Evolutionary conservation across 2,888 invertebrate genomes (phyloP).

Genomic region (Lomographa bimaculata): DNA sequence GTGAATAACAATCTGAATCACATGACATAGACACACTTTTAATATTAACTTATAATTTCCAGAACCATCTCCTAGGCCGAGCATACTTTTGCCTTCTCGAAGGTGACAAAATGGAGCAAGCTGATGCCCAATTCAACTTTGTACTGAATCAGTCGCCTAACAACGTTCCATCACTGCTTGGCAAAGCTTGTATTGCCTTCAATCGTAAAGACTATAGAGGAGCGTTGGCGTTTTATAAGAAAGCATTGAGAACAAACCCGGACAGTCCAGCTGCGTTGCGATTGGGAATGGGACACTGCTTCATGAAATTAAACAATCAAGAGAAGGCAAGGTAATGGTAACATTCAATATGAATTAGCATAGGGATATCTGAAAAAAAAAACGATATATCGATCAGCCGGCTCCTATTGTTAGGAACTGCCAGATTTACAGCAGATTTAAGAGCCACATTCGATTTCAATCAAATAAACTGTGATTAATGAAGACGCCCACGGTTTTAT

Average conservation of each 20-base stretch:
- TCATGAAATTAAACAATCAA: conserved; percentile 96
- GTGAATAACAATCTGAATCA: too few relatives aligned
- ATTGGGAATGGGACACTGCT: conserved; percentile 99
- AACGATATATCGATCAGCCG: too few relatives aligned
- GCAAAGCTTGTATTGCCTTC: conserved; percentile 99
- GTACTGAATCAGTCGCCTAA: conserved; percentile 97
- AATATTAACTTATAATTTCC: too few relatives aligned
- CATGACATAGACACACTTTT: too few relatives aligned
- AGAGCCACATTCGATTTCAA: too few relatives aligned
- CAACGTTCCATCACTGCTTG: conserved; percentile 98
- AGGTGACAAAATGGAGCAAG: conserved; percentile 99
- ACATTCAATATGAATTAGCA: too few relatives aligned
- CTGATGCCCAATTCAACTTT: conserved; percentile 99
- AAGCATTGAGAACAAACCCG: conserved; percentile 97
- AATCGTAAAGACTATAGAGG: conserved; percentile 98
- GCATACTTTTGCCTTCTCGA: conserved; percentile 99
- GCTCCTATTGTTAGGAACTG: too few relatives aligned
- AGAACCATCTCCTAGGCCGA: conserved; percentile 98
- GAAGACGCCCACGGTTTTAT: too few relatives aligned
- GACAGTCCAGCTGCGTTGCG: conserved; percentile 98
- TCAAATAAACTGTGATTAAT: too few relatives aligned
- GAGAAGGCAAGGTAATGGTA: conserved; percentile 95
- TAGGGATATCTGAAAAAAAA: too few relatives aligned
- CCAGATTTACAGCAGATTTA: too few relatives aligned
- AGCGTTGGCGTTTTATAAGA: conserved; percentile 98